Percentiles rank a stretch among this genome's conserved stretches.
Evolutionary conservation across 2,797 vertebrate genomes (phyloP).

Genomic region (Fistularia tabacaria): DNA sequence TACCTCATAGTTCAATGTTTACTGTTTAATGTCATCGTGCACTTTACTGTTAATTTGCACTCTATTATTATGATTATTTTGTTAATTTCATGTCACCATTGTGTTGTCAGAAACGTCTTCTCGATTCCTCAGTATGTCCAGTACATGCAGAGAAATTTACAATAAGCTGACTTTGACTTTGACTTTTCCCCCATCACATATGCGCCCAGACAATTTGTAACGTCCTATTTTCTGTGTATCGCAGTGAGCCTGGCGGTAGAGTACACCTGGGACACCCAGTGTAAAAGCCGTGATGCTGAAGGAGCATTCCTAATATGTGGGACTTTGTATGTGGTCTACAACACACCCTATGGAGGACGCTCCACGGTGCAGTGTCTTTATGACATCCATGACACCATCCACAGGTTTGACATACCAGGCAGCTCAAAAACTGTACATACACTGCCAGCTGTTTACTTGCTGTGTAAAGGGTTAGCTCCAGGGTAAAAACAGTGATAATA

Average conservation of each 20-base stretch:
- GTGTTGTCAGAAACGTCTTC: no score
- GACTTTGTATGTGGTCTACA: conserved; percentile 88
- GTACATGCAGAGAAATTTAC: no score
- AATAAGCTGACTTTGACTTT: no score
- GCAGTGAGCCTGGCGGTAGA: conserved; percentile 75
- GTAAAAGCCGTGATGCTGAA: conserved; percentile 84
- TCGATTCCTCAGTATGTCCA: no score
- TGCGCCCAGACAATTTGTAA: neutral
- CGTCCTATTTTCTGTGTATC: neutral
- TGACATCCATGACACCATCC: conserved; percentile 78
- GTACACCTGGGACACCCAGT: conserved; percentile 86
- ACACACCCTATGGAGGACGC: conserved; percentile 77
- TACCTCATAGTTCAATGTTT: no score
- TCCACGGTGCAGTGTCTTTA: conserved; percentile 85
- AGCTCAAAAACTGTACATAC: neutral
- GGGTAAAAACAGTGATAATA: no score
- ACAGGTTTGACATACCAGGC: conserved; percentile 40
- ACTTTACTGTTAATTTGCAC: no score
- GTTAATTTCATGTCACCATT: no score
- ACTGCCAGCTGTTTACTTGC: no score
- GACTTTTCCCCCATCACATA: neutral
- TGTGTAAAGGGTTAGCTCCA: no score
- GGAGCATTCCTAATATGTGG: conserved; percentile 90
- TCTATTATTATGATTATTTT: no score
- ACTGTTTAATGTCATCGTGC: no score